Evolutionary conservation across 2,113 vertebrate species (phyloP).

Genomic region (Anhinga anhinga): DNA sequence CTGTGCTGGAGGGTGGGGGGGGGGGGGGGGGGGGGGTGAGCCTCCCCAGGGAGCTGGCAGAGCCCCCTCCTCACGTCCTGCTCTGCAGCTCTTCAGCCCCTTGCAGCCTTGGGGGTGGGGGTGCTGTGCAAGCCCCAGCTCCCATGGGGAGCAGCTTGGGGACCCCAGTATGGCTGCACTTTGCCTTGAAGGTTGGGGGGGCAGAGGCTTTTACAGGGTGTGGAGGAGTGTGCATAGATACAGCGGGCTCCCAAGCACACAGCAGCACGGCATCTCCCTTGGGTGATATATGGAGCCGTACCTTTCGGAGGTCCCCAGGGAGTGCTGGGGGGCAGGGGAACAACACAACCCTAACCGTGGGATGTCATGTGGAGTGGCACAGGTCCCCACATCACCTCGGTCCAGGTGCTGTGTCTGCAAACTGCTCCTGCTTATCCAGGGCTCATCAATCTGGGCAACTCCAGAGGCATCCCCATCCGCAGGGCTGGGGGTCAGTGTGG

Average conservation of each 20-base stretch:
- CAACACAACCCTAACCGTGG: not conserved
- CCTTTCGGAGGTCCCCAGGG: not conserved
- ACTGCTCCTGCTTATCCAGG: fast-evolving
- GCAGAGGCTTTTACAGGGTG: not conserved
- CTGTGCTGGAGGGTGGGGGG: not conserved
- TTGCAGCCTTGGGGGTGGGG: not conserved
- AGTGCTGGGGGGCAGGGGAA: no score
- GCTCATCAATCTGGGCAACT: not conserved
- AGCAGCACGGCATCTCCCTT: not conserved
- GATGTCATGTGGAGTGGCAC: not conserved
- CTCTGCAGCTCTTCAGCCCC: not conserved
- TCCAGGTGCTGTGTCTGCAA: not conserved
- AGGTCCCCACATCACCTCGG: not conserved
- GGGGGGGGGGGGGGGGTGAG: not conserved
- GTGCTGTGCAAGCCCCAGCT: not conserved
- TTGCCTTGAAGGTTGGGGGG: not conserved
- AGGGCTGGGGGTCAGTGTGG: no score
- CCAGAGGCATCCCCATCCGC: fast-evolving
- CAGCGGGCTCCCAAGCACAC: not conserved
- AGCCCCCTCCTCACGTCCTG: not conserved
- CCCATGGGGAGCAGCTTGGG: not conserved
- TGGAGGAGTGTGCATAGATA: not conserved
- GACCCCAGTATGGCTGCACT: not conserved
- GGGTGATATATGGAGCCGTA: not conserved
- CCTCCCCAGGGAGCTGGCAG: not conserved